Evolutionary conservation across 1,140 invertebrate species (phyloP), one percentile per base, ranked within the genome.

Genomic region (Tetramorium parvispinum): DNA sequence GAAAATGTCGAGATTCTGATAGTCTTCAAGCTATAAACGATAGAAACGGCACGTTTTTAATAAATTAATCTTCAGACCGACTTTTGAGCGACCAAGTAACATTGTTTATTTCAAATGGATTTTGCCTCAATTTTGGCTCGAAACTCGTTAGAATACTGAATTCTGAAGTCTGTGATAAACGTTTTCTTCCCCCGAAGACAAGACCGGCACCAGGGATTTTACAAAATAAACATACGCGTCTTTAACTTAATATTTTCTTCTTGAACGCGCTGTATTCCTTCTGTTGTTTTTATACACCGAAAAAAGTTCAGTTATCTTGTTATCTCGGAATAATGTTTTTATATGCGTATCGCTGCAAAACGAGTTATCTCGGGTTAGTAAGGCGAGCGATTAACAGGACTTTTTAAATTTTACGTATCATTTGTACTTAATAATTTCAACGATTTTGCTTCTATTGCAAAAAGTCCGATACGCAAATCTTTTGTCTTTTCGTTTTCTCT

Each of bases 281-380:
- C 51, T 81, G 63, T 71, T 32, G 11, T 70, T 71, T n/a, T 57
- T 0, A 46, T 71, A 8, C 6, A 46, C 18, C 6, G 46, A 21
- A 40, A 70, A 82, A 71, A 65, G n/a, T 71, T 71, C 18, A 32
- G 7, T 71, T 57, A 82, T 71, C 66, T 59, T 40, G 24, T 55
- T 71, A 57, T 71, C 53, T 82, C 6, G 21, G 18, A 73, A 59
- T 71, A 71, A 57, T 71, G 18, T 82, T 82, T 73, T 82, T 73
- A 66, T 51, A 21, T 10, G 46, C n/a, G 11, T 78, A 78, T 78
- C 16, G 3, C 40, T 65, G 59, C 27, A 37, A 65, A 78, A 68
- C 16, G 21, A 68, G 6, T 79, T 79, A 79, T 79, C 61, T 51
- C 37, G 46, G 61, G 27, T 43, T 70, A 71, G 6, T 57, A 57